These are phyloP conservation scores for Drosophila flavopinicola DNA, from an alignment of 2,888 invertebrate species.

Conservation along the genomic window DNA sequence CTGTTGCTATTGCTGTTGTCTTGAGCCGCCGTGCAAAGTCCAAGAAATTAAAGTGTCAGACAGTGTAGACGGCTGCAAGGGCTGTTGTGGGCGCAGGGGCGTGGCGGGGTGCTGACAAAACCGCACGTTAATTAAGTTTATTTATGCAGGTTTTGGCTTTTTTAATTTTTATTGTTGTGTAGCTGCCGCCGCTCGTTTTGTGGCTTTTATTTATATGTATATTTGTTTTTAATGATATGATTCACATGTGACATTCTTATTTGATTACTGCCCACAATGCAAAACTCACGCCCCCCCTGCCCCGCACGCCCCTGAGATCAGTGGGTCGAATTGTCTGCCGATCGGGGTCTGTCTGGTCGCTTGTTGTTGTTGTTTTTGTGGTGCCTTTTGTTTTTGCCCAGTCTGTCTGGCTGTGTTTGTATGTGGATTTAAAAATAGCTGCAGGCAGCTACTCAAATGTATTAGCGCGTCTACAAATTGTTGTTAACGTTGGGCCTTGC, in stretches of 20 bases:
- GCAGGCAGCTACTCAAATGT: conserved; percentile 49
- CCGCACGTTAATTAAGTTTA: conserved; percentile 79
- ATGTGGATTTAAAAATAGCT: conserved; percentile 63
- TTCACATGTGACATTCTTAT: conserved; percentile 72
- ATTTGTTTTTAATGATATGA: conserved; percentile 75
- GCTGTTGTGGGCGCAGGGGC: conserved; percentile 5
- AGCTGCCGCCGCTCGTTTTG: conserved; percentile 45
- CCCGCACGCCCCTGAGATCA: conserved; percentile 27
- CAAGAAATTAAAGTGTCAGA: conserved; percentile 74
- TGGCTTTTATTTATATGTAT: conserved; percentile 49
- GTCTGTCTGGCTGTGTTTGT: conserved; percentile 41
- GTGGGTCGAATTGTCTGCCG: conserved; percentile 58
- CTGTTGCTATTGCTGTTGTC: conserved; percentile 50
- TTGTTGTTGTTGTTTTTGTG: conserved; percentile 1
- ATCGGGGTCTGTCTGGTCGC: conserved; percentile 28
- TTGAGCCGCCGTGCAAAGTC: conserved; percentile 79
- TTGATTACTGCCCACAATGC: conserved; percentile 31
- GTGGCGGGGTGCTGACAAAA: conserved; percentile 23
- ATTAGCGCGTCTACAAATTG: conserved; percentile 62
- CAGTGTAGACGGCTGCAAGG: conserved; percentile 33
- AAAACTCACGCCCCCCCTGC: conserved; percentile 6
- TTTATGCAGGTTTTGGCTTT: conserved; percentile 67
- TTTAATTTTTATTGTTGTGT: conserved; percentile 40
- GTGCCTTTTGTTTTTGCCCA: conserved; percentile 16
- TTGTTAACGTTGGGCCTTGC: conserved; percentile 25